Evolutionary conservation across 2,113 vertebrate genomes (phyloP).

Genomic region (Pica pica): DNA sequence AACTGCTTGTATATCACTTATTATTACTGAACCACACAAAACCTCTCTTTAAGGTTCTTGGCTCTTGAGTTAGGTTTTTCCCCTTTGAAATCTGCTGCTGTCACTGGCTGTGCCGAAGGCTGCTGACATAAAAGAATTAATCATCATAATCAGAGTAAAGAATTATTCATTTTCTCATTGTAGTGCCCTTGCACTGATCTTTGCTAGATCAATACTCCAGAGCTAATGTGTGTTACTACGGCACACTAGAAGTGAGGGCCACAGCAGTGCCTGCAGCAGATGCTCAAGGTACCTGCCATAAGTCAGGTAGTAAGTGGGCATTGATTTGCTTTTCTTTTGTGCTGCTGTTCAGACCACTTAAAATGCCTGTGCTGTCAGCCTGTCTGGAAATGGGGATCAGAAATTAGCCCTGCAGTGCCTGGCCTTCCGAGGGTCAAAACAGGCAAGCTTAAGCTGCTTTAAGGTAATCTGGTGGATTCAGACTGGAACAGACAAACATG

Average conservation of each 20-base stretch:
- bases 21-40: not conserved
- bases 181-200: not conserved
- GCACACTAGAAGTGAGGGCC: not conserved
- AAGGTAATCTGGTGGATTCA: not conserved
- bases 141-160: conserved; percentile 23
- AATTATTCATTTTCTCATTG: conserved; percentile 29
- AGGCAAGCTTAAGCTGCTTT: not conserved
- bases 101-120: conserved; percentile 6
- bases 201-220: not conserved
- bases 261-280: not conserved
- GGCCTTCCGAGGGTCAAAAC: not conserved
- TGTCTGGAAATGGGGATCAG: not conserved
- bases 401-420: not conserved
- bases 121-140: conserved; percentile 50
- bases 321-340: not conserved
- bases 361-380: not conserved
- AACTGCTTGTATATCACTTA: not conserved
- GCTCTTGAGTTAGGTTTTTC: not conserved
- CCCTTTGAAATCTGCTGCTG: not conserved
- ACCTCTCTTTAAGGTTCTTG: not conserved
- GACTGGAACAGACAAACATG: not conserved
- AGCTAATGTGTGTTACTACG: not conserved
- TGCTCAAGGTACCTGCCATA: not conserved
- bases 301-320: not conserved
- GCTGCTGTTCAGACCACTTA: not conserved